Base-by-base conservation (phyloP, 2,797 vertebrate genomes). In the Alfaro cultratus region DNA sequence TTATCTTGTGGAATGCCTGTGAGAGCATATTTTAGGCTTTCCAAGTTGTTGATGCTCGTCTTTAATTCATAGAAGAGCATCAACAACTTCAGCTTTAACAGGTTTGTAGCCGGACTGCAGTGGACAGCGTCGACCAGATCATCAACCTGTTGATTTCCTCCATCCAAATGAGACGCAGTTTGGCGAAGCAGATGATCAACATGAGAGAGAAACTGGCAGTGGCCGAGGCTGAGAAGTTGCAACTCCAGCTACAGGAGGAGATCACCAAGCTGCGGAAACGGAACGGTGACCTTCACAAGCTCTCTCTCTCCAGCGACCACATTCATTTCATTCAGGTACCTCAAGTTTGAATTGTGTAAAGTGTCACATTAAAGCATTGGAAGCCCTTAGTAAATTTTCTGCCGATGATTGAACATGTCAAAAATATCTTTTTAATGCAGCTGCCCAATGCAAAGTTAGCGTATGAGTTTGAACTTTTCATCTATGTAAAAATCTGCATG, bases 281-380 rank as follows among this genome's bases (percentile, higher is more conserved):
- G 34, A 64, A 77, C 0, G 0, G 23, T 0, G 71, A 88, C 4
- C 76, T 88, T 74, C 46, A 86, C 2, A 23, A 55, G 64, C 76
- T 83, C 15, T 75, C 64, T 74, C 70, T 41, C 3, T 45, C 31
- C 3, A 43, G 70, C 1, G 82, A 88, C 51, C 53, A 84, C 71
- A 26, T 85, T 45, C 57, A 71, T 31, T 86, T 88, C 31, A 79
- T 86, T 36, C 71, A 78, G 76, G 87, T 86, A 46, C 5, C 13
- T 34, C 4, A 43, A 6, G 49, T 15, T 68, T 12, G 9, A 73
- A 7, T 12, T 47, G 36, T 43, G 29, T 8, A 43, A 26, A 0
- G 26, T 45, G 18, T 47, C 43, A 15, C 5, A 4, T 47, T 18
- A 3, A 53, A 26, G 21, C 18, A 9, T 26, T 8, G 21, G 1